Evolutionary conservation across 2,113 vertebrate genomes (phyloP).

Genomic region (Chionodraco myersi): DNA sequence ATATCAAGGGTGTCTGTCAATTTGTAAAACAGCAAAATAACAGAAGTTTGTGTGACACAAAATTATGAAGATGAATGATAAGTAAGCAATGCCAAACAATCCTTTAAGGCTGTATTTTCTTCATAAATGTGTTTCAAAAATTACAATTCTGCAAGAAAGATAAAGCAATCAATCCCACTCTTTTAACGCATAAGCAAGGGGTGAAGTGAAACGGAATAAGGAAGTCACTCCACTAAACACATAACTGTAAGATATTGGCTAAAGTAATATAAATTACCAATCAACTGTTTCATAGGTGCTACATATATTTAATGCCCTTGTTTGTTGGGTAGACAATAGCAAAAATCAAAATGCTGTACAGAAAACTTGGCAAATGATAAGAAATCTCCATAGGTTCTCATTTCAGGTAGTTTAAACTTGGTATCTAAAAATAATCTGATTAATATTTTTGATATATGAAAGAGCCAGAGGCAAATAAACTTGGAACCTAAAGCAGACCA

Average conservation of each 20-base stretch:
- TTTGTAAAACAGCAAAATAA: background rate
- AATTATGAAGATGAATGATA: constrained; percentile 15
- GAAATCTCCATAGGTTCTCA: constrained; percentile 13
- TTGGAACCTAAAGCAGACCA: background rate
- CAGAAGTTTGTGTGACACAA: background rate
- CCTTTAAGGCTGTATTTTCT: constrained; percentile 65
- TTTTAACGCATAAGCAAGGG: constrained; percentile 40
- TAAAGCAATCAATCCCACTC: constrained; percentile 15
- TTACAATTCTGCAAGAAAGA: background rate
- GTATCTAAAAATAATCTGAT: constrained; percentile 10
- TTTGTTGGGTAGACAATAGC: constrained; percentile 16
- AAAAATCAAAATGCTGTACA: constrained; percentile 37
- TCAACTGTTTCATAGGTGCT: background rate
- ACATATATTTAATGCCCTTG: constrained; percentile 7
- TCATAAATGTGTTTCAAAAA: constrained; percentile 10
- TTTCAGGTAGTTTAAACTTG: background rate
- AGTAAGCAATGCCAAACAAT: constrained; percentile 7
- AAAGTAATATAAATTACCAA: constrained; percentile 29
- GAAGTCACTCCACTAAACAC: constrained; percentile 17
- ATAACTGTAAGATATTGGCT: constrained; percentile 4
- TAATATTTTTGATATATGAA: constrained; percentile 20
- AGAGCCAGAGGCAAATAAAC: constrained; percentile 7
- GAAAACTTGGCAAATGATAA: constrained; percentile 55
- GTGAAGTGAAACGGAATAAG: constrained; percentile 29
- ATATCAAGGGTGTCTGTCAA: background rate